Base-by-base conservation (phyloP, 2,113 vertebrate species). In the Hydropotes inermis region DNA sequence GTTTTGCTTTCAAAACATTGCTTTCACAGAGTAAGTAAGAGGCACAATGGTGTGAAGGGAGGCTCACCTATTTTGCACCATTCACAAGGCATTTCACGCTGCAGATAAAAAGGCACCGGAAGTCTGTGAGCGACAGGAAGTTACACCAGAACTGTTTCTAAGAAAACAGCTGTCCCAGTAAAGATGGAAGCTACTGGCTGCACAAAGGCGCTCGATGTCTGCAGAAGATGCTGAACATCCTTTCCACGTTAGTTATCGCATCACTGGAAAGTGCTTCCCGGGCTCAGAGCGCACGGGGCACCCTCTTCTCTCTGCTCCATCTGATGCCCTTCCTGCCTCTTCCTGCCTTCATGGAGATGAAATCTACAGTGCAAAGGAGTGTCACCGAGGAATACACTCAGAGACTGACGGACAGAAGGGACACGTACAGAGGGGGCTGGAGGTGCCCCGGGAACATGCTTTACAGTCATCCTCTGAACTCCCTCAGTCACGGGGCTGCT, bases 161-260 rank as follows among this genome's bases (percentile, higher is more conserved):
- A 76, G 60, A 87, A 25, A 95, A 92, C 95, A 83, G 93, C 91
- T 94, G 94, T 92, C 79, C 95, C 61, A n/a, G 91, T 67, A 54
- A 67, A 39, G 64, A 96, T 13, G 92, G 85, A 88, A 76, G 30
- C n/a, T 19, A 28, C 52, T 8, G 39, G 82, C 78, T 0, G 0
- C 43, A 82, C 82, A 97, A 87, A 82, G 89, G 67, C 76, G 13
- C 30, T 30, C 14, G 45, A n/a, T 89, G 87, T 97, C 57, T 36
- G 89, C 36, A 0, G 10, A 86, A 93, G 94, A 84, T 12, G 43
- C 14, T 60, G 43, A 19, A 54, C 5, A 19, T 82, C 54, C 86
- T 94, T 81, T 30, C 28, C 28, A 17, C 39, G 58, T 84, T n/a
- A 47, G 91, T 58, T 58, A 82, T 64, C 0, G 3, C n/a, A 70